A percentile compares a stretch with the other conserved stretches of the same genome.
These are phyloP conservation scores for Cololabis saira DNA, from an alignment of 2,113 vertebrate species.

Conservation along the genomic window DNA sequence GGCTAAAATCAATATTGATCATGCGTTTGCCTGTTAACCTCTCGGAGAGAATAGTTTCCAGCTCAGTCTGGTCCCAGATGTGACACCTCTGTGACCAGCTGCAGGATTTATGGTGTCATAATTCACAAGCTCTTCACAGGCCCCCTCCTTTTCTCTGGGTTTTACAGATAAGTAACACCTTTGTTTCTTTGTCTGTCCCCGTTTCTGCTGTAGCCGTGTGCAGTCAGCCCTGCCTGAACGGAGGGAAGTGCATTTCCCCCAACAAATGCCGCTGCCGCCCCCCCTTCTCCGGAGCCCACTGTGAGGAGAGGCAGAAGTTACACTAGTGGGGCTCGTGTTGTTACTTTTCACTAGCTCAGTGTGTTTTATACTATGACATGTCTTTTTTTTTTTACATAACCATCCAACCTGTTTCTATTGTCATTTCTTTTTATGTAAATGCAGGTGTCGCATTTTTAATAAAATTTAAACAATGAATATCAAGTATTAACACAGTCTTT, in stretches of 20 bases:
- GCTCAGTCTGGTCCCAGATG: slow-evolving; percentile 46
- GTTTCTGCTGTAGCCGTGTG: slow-evolving; percentile 81
- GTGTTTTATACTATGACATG: no score
- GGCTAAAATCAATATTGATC: no score
- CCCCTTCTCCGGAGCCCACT: slow-evolving; percentile 80
- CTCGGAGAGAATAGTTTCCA: no score
- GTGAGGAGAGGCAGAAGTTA: slow-evolving; percentile 81
- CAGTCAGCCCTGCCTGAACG: slow-evolving; percentile 81
- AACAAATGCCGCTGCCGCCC: slow-evolving; percentile 84
- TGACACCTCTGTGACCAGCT: slow-evolving; percentile 7
- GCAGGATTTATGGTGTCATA: not conserved
- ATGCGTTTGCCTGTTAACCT: no score
- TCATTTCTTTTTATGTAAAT: no score
- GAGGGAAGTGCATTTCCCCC: slow-evolving; percentile 88
- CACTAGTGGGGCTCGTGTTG: slow-evolving; percentile 55
- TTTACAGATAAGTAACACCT: not conserved
- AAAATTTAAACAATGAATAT: no score
- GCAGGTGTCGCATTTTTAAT: no score
- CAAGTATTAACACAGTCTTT: no score
- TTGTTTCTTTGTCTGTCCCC: not conserved
- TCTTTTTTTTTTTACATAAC: no score
- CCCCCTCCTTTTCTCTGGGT: not conserved
- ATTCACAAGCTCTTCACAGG: not conserved
- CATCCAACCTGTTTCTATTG: no score
- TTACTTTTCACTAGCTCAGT: no score